Base-by-base conservation (phyloP, 2,888 invertebrate species). In the Hymenopus coronatus region DNA sequence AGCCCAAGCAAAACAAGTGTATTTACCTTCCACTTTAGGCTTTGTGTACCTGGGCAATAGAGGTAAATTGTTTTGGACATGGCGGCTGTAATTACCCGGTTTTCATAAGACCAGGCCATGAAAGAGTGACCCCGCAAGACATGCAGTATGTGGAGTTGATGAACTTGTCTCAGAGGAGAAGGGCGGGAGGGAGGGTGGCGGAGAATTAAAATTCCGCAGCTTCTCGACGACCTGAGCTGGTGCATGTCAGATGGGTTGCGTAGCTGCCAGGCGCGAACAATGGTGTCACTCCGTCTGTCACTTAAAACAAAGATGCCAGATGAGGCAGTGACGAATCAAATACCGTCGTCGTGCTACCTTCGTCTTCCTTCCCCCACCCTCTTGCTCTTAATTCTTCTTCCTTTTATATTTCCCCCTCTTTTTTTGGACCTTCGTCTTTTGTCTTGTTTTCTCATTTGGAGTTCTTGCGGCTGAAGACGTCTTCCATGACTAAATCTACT, bases 191-290 rank as follows among this genome's bases (percentile, higher is more conserved):
- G 84, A 46, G 46, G 81, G 46, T 30, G 33, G 87, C 91, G 91
- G 91, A 92, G 92, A 93, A 93, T 93, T 93, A 93, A 93, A 93
- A 93, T 93, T 93, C 93, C 92, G 91, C 91, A 86, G 91, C 91
- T 90, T 91, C 89, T 28, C 88, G 81, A 82, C 89, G 83, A 88
- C 89, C 89, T 85, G 83, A 87, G 28, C 81, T 70, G 84, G 84
- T 82, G 46, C 84, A 86, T 82, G 87, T 87, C 54, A 87, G n/a
- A 27, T 82, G 33, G 87, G 87, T 82, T 87, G 87, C 82, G 82
- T 87, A 87, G 82, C 87, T 87, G 87, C 82, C 87, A 82, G 87
- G 91, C 92, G 91, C 92, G 91, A 92, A 93, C 93, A 93, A 92
- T 93, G 92, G 92, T 92, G 93, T 93, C 93, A 93, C 92, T 92